phyloP scores from a whole-genome alignment of 1,140 invertebrate genomes.

The Drosophila seguyi region DNA sequence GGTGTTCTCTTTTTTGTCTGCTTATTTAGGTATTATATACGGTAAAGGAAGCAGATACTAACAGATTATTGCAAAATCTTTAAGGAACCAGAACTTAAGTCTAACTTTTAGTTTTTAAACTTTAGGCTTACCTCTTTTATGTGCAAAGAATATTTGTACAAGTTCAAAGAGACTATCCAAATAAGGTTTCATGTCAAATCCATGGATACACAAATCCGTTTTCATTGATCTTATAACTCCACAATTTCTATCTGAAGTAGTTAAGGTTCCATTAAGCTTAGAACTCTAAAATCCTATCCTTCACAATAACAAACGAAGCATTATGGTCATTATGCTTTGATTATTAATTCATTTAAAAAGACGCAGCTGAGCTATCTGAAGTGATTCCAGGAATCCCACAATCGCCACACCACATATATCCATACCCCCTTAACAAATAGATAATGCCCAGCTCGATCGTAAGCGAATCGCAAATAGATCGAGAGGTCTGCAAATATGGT shows the following conservation, averaged over 20 bases:
- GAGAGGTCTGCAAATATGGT: conserved; percentile 41
- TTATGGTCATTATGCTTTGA: conserved; percentile 2
- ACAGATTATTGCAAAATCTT: not conserved
- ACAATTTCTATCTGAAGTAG: not conserved
- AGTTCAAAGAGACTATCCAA: too few species aligned
- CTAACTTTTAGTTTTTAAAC: not conserved
- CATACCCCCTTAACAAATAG: conserved; percentile 3
- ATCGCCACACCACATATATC: not conserved
- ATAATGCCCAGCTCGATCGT: conserved; percentile 26
- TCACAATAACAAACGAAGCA: not conserved
- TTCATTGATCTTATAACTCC: not conserved
- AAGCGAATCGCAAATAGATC: conserved; percentile 54
- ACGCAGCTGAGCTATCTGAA: conserved; percentile 2
- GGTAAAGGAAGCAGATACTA: not conserved
- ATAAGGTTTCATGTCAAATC: not conserved
- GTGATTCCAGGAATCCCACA: not conserved
- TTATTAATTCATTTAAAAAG: conserved; percentile 2
- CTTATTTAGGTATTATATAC: not conserved
- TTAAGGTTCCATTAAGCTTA: not conserved
- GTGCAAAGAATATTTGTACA: not conserved
- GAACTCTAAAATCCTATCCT: not conserved
- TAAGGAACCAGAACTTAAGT: not conserved
- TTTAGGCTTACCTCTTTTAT: not conserved
- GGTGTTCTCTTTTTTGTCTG: not conserved
- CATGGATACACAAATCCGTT: not conserved